phyloP scores from a whole-genome alignment of 2,888 invertebrate species.

The Hirtodrosophila duncani region DNA sequence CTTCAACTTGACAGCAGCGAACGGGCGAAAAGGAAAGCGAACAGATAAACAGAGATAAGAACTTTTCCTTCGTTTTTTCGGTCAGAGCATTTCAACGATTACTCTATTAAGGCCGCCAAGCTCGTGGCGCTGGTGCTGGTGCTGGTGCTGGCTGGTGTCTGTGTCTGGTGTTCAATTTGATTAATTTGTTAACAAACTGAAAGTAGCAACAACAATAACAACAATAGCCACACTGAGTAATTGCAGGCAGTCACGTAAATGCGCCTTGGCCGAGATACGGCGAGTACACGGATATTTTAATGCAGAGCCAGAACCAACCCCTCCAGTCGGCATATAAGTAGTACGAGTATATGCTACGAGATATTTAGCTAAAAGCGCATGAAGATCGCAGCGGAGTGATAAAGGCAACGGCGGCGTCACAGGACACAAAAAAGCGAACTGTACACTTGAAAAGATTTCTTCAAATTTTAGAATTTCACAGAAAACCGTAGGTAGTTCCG shows the following conservation, averaged over 20 bases:
- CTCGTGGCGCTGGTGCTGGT: too few relatives aligned
- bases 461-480: too few relatives aligned
- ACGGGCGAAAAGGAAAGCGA: constrained; percentile 42
- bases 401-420: constrained; percentile 28
- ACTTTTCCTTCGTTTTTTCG: constrained; percentile 35
- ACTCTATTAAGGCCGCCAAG: constrained; percentile 61
- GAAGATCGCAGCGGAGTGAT: constrained; percentile 65
- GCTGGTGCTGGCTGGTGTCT: constrained; percentile 8
- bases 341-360: neutral
- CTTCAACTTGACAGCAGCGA: too few relatives aligned
- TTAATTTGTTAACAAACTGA: constrained; percentile 77
- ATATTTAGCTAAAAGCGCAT: constrained; percentile 70
- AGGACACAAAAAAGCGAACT: constrained; percentile 53
- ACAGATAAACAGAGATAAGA: constrained; percentile 42
- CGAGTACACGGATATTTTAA: too few relatives aligned
- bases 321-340: too few relatives aligned
- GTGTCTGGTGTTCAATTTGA: constrained; percentile 70
- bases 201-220: constrained; percentile 68
- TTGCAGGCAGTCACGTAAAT: constrained; percentile 69
- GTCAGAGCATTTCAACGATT: constrained; percentile 56
- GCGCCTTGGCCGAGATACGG: constrained; percentile 20
- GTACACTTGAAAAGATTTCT: constrained; percentile 72
- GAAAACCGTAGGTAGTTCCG: neutral
- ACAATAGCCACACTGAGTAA: constrained; percentile 58
- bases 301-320: too few relatives aligned